Conservation (phyloP, 2,797 vertebrate genomes). For the Adrianichthys oophorus region DNA sequence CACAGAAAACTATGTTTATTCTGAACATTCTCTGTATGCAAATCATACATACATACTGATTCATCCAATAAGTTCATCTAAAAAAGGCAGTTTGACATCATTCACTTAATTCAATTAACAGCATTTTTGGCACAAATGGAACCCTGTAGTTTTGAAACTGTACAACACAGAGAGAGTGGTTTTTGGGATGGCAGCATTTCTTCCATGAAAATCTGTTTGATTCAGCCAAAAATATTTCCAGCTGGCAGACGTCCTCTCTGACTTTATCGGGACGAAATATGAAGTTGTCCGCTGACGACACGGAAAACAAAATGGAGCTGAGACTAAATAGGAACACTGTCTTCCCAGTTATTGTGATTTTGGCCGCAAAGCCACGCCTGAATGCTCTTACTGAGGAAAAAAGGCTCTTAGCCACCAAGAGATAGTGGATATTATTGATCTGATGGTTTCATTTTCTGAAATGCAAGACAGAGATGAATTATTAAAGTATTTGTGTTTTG, state of each 20-base stretch:
- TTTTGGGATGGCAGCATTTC: neutral
- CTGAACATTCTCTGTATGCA: too few species aligned
- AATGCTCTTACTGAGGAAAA: conserved; percentile 22
- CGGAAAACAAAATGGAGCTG: conserved; percentile 10
- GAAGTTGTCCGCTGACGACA: neutral
- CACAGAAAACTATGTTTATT: too few species aligned
- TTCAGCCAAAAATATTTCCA: neutral
- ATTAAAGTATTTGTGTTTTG: conserved; percentile 51
- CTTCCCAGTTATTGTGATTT: conserved; percentile 9
- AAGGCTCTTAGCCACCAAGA: conserved; percentile 14
- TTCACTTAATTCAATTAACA: too few species aligned
- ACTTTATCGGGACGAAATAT: conserved; percentile 22
- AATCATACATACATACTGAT: too few species aligned
- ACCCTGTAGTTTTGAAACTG: too few species aligned
- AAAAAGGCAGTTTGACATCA: too few species aligned
- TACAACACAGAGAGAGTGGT: too few species aligned
- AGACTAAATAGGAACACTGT: neutral
- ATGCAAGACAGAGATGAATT: conserved; percentile 55
- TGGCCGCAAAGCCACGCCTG: conserved; percentile 24
- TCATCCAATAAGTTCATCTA: too few species aligned
- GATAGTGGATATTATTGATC: conserved; percentile 48
- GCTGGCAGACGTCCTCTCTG: conserved; percentile 19
- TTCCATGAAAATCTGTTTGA: too few species aligned
- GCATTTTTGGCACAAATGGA: too few species aligned
- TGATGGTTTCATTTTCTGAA: conserved; percentile 52